Percentiles rank a stretch among this genome's conserved stretches.
These are phyloP conservation scores for Clarias gariepinus DNA, from an alignment of 2,113 vertebrate genomes.

Conservation along the genomic window DNA sequence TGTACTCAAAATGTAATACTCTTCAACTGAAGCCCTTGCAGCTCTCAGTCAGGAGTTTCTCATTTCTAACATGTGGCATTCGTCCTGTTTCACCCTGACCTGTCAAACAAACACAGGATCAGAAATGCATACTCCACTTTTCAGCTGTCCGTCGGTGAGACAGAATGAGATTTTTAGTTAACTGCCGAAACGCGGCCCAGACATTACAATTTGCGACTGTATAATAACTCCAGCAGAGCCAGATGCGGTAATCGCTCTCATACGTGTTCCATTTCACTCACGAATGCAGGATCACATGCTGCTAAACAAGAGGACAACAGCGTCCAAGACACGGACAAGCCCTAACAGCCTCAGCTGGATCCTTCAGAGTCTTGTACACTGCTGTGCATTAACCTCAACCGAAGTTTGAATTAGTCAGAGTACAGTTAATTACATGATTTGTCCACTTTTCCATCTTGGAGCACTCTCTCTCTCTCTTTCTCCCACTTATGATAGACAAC, in stretches of 20 bases:
- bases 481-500: neutral
- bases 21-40: neutral
- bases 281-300: conserved; percentile 44
- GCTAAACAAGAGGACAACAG: conserved; percentile 44
- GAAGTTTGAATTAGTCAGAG: neutral
- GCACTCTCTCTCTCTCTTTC: neutral
- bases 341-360: neutral
- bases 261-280: conserved; percentile 42
- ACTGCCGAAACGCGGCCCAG: neutral
- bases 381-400: neutral
- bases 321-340: conserved; percentile 2
- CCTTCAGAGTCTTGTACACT: neutral
- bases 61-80: conserved; percentile 10
- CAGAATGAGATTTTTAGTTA: neutral
- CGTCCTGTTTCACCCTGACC: conserved; percentile 15
- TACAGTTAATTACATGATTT: neutral
- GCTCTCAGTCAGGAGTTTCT: conserved; percentile 7
- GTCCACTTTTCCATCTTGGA: neutral
- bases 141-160: neutral
- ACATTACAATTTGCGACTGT: neutral
- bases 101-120: conserved; percentile 24
- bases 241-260: neutral
- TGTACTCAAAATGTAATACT: too few species aligned
- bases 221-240: neutral
- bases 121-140: conserved; percentile 5